These are phyloP conservation scores for Stomatorhinus walkeri DNA, from an alignment of 2,797 vertebrate genomes.

Conservation along the genomic window DNA sequence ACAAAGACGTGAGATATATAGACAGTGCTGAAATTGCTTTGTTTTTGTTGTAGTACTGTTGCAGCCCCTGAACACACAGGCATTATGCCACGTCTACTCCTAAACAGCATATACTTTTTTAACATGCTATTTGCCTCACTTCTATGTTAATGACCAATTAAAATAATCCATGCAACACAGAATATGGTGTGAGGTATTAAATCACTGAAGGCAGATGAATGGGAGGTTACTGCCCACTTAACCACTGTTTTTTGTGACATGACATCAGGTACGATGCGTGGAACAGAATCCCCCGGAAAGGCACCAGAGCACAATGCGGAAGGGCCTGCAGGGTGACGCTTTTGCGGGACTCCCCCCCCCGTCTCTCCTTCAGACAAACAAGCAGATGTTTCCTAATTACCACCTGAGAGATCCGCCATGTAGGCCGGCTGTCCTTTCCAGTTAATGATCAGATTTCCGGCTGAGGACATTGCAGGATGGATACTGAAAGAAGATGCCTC, in stretches of 20 bases:
- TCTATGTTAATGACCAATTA: background rate
- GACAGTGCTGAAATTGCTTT: background rate
- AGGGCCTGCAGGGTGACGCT: background rate
- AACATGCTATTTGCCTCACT: background rate
- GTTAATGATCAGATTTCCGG: background rate
- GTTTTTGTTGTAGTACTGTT: background rate
- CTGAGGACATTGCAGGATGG: background rate
- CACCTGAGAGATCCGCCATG: background rate
- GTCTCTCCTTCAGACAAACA: slow-evolving; percentile 4
- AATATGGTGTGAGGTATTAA: background rate
- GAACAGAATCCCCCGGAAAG: background rate
- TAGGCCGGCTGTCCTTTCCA: background rate
- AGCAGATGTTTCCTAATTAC: slow-evolving; percentile 12
- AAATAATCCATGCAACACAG: background rate
- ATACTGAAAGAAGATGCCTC: background rate
- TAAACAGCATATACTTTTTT: background rate
- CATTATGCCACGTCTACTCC: background rate
- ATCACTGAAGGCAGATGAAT: background rate
- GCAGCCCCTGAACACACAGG: background rate
- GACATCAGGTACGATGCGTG: background rate
- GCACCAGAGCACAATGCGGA: background rate
- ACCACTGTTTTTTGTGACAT: background rate
- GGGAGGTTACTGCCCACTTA: background rate
- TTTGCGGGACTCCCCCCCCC: background rate
- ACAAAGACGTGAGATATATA: background rate